Evolutionary conservation across 1,140 invertebrate species (phyloP), one percentile per base, ranked within the genome.

Genomic region (Dendroctonus ponderosae): DNA sequence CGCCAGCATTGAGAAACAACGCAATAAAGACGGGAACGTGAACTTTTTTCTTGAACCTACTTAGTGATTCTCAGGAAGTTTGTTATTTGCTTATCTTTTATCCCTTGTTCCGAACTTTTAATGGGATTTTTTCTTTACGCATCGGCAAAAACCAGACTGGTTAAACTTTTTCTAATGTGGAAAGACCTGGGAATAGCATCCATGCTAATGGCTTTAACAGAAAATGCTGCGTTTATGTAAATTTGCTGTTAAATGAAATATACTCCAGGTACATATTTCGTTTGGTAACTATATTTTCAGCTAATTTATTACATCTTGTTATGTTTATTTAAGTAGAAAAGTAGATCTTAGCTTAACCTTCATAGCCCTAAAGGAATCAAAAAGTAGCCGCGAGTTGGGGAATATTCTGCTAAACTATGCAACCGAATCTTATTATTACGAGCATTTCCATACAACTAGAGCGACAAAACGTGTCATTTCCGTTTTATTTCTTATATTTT

Each of bases 1-100:
- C 56, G 42, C 11, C 42, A 58, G 44, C 56, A 38, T 38, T 44
- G 9, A 7, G 11, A 37, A 46, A 12, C 40, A 58, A 43, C 56
- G 12, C 12, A 58, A 58, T 58, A 43, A 58, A 26, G 56, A 44
- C 9, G 38, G 38, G 37, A 58, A 58, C 12, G 3, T 14, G 11
- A 38, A 38, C 43, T 26, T n/a, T 46, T 58, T 58, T 58, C 46
- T 14, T 5, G 44, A 40, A 12, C 39, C 63, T 65, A 57, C 54
- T 65, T 58, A 65, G 53, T 50, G 37, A 57, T 65, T 65, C 54
- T 51, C 46, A 40, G 53, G 54, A 65, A 65, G 53, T 65, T 65
- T 58, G 54, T 65, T 65, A 65, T 65, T 65, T 65, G 63, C 63
- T 65, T 65, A 65, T 65, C 63, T 65, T 51, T 53, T 65, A 65